phyloP scores from a whole-genome alignment of 2,888 invertebrate species.

The Drosophila eohydei region DNA sequence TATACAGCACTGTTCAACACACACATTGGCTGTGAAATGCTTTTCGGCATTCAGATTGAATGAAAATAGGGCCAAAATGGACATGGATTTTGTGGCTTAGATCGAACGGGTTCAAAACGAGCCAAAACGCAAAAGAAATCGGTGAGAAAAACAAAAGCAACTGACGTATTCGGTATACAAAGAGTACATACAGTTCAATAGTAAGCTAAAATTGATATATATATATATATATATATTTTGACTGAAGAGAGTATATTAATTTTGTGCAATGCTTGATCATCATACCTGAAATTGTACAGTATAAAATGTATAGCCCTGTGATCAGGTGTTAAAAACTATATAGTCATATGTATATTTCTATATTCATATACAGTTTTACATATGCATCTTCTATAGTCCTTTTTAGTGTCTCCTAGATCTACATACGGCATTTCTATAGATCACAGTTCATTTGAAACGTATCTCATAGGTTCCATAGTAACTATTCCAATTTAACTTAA shows the following conservation, averaged over 20 bases:
- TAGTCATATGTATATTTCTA: neutral
- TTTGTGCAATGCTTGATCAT: too few relatives aligned
- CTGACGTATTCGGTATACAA: neutral
- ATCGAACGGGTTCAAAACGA: conserved; percentile 9
- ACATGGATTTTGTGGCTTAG: conserved; percentile 4
- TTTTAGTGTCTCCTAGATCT: neutral
- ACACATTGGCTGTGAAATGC: conserved; percentile 19
- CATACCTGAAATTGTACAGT: too few relatives aligned
- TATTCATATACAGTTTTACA: neutral
- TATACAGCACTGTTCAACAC: neutral
- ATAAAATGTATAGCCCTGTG: neutral
- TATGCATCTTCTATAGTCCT: neutral
- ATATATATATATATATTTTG: neutral
- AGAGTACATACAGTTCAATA: neutral
- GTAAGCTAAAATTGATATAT: neutral
- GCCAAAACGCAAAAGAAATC: conserved; percentile 7
- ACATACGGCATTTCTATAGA: too few relatives aligned
- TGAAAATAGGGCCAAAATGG: conserved; percentile 27
- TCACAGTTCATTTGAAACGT: too few relatives aligned
- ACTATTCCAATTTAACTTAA: neutral
- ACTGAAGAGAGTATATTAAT: too few relatives aligned
- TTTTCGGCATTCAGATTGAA: conserved; percentile 17
- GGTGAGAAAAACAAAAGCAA: neutral
- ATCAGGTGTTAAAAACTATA: neutral
- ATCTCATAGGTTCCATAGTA: neutral